Conservation (phyloP, 2,888 invertebrate genomes). For the Chydorus sphaericus region DNA sequence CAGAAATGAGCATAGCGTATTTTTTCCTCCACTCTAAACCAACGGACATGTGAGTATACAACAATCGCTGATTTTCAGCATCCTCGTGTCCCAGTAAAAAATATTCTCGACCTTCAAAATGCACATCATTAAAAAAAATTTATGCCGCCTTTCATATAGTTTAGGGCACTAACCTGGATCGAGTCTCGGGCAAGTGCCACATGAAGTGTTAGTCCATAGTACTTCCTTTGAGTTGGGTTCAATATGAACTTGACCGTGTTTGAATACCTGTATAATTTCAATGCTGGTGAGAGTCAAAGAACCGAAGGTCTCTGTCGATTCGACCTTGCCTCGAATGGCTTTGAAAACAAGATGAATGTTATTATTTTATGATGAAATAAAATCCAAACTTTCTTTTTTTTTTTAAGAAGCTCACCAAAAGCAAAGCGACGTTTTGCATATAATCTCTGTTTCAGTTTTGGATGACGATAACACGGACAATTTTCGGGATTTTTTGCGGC, state of each 20-base stretch:
- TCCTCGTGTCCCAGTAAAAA: constrained; percentile 14
- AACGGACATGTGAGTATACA: constrained; percentile 2
- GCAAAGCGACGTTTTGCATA: constrained; percentile 12
- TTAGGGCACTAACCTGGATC: constrained; percentile 10
- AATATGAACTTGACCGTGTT: constrained; percentile 10
- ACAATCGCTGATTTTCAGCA: constrained; percentile 8
- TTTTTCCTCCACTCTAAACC: constrained; percentile 15
- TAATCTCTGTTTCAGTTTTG: constrained; percentile 6
- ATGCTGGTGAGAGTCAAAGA: constrained; percentile 12
- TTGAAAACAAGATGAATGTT: not conserved
- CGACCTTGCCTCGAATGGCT: constrained; percentile 10
- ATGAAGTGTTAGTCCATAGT: constrained; percentile 15
- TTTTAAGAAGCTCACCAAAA: constrained; percentile 8
- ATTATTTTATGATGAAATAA: not conserved
- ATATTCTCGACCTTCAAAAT: constrained; percentile 13
- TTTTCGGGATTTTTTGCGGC: not conserved
- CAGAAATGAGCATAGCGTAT: constrained; percentile 11
- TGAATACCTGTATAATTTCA: constrained; percentile 11
- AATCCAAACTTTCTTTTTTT: not conserved
- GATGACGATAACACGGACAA: constrained; percentile 12
- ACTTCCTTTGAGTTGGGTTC: constrained; percentile 3
- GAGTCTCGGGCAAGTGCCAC: constrained; percentile 13
- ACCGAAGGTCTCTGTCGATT: constrained; percentile 12
- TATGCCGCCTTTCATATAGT: not conserved
- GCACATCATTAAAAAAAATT: not conserved